phyloP scores from a whole-genome alignment of 2,888 invertebrate genomes.

The Diadegma fenestrale region DNA sequence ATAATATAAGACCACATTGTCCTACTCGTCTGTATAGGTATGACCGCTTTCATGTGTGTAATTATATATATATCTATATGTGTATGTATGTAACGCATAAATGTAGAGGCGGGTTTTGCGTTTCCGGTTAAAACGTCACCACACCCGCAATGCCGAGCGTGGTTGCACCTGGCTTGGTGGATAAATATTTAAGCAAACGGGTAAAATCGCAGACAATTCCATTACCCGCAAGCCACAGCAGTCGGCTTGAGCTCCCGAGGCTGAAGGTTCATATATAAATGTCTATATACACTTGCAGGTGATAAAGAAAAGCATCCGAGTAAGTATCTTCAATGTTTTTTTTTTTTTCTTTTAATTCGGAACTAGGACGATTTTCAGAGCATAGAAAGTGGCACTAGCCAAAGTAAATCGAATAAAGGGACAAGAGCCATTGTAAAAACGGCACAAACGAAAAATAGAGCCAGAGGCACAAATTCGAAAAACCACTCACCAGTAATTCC shows the following conservation, averaged over 20 bases:
- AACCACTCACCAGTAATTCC: conserved; percentile 79
- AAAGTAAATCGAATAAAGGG: conserved; percentile 62
- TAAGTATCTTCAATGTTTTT: conserved; percentile 17
- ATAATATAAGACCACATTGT: conserved; percentile 23
- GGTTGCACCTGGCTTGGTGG: conserved; percentile 57
- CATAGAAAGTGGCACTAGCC: conserved; percentile 35
- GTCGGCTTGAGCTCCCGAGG: conserved; percentile 30
- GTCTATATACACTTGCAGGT: conserved; percentile 13
- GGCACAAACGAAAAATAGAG: conserved; percentile 62
- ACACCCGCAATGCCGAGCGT: conserved; percentile 31
- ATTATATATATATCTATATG: background rate
- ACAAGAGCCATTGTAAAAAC: conserved; percentile 17
- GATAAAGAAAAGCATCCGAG: conserved; percentile 46
- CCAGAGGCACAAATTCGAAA: conserved; percentile 69
- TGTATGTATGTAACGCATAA: background rate
- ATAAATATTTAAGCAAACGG: conserved; percentile 63
- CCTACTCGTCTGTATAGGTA: conserved; percentile 2
- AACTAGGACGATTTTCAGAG: conserved; percentile 45
- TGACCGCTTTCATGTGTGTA: background rate
- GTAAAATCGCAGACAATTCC: conserved; percentile 67
- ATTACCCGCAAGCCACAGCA: conserved; percentile 56
- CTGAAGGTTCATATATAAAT: background rate
- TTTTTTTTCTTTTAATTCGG: conserved; percentile 30
- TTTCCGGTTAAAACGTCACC: conserved; percentile 61
- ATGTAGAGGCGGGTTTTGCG: conserved; percentile 13